Base-by-base conservation (phyloP, 1,140 invertebrate genomes). In the Chlorops oryzae region DNA sequence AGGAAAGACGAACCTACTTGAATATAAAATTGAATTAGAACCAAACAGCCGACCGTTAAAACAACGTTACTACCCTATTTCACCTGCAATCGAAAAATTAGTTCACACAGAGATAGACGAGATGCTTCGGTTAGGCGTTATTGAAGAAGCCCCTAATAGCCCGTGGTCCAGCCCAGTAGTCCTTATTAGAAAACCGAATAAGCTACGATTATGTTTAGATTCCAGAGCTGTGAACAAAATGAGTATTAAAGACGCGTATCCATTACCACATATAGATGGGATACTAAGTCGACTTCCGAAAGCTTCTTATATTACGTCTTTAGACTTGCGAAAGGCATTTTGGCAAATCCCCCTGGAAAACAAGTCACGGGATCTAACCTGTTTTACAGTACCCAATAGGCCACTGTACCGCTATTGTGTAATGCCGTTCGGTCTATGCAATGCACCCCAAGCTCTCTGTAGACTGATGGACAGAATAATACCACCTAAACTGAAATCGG, bases 71-170 rank as follows among this genome's bases (percentile, higher is more conserved):
- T 51, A 46, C 24, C 52, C 52, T 3, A 21, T 57, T 9, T 50
- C 49, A 2, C 49, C 52, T 6, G 49, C 55, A 23, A 52, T 49
- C 10, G 39, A 57, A 43, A 55, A 52, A 25, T 28, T 55, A 15
- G 27, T 52, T 22, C 55, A 37, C 23, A 13, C 3, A 0, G 45
- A 57, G 38, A 28, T 57, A n/a, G 48, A 54, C 35, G 27, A 48
- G 2, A 57, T 57, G 52, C 10, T 51, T 12, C 21, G 41, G n/a
- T 27, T 43, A 20, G 49, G 47, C 18, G 56, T 56, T 0, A 58
- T 53, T 4, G 50, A 56, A 46, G 47, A 53, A 13, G 46, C 28
- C 7, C 28, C 51, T 3, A 48, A 15, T 13, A 56, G 54, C 15
- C 32, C 49, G 3, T 56, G 48, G 56, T 58, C 54, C 13, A 51